Percentiles rank a stretch among this genome's conserved stretches.
These are phyloP conservation scores for Cyrtorhinus lividipennis DNA, from an alignment of 1,140 invertebrate species.

Conservation along the genomic window DNA sequence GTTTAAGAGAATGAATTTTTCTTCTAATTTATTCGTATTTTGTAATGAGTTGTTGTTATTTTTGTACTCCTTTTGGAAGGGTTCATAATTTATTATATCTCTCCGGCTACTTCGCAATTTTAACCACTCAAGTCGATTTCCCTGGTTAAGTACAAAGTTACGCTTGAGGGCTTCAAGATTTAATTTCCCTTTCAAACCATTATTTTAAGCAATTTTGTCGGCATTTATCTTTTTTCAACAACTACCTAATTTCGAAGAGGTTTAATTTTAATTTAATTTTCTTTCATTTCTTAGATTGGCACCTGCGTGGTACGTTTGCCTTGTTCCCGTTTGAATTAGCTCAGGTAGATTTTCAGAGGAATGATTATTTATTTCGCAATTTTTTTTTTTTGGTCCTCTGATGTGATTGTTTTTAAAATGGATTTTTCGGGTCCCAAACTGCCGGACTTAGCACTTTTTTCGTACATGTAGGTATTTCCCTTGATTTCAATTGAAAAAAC, in stretches of 20 bases:
- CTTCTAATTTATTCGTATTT: conserved; percentile 20
- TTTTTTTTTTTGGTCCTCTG: neutral
- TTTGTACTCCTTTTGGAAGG: conserved; percentile 16
- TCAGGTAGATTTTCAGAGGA: too few species aligned
- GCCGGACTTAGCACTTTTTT: neutral
- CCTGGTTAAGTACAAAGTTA: too few species aligned
- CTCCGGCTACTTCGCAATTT: too few species aligned
- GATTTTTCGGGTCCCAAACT: neutral
- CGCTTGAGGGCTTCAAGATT: too few species aligned
- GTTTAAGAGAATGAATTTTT: too few species aligned
- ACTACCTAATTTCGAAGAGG: too few species aligned
- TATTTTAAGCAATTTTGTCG: neutral
- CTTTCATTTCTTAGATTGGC: neutral
- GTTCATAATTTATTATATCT: conserved; percentile 20
- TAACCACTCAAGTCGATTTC: too few species aligned
- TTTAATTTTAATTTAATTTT: conserved; percentile 4
- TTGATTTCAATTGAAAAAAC: too few species aligned
- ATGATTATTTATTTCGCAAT: neutral
- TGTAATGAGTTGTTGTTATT: conserved; percentile 20
- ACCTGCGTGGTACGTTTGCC: too few species aligned
- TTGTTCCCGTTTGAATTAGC: too few species aligned
- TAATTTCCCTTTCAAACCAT: too few species aligned
- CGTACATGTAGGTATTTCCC: too few species aligned
- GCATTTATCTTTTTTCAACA: neutral
- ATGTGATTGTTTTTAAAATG: neutral